A percentile compares a stretch with the other conserved stretches of the same genome.
These are phyloP conservation scores for Macaca mulatta DNA, from an alignment of 2,113 vertebrate species.

Conservation along the genomic window DNA sequence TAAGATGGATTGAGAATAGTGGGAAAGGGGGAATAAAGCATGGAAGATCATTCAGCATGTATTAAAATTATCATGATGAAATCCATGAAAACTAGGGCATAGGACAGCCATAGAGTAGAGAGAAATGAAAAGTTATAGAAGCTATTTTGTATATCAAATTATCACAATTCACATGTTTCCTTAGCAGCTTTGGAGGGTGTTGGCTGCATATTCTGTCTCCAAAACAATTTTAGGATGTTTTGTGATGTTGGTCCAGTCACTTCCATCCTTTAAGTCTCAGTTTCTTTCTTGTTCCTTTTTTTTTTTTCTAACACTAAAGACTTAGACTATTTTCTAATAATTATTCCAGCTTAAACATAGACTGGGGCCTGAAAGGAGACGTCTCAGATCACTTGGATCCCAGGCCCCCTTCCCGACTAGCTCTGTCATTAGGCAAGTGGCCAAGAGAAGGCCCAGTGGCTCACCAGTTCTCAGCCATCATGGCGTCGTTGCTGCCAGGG, in stretches of 20 bases:
- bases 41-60: neutral
- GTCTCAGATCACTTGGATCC: neutral
- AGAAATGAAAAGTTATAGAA: neutral
- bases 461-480: neutral
- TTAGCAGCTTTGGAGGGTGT: neutral
- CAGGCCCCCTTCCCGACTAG: neutral
- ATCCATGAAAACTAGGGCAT: neutral
- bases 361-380: neutral
- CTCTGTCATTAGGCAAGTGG: neutral
- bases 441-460: neutral
- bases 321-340: neutral
- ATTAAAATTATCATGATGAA: neutral
- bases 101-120: neutral
- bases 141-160: neutral
- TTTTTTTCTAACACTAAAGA: neutral
- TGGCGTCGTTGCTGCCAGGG: constrained; percentile 13
- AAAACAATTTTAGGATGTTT: neutral
- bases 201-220: neutral
- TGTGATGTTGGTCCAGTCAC: neutral
- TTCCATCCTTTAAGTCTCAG: neutral
- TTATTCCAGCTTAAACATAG: neutral
- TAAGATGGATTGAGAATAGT: neutral
- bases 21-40: neutral
- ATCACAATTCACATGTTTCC: neutral
- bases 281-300: neutral